Conservation (phyloP, 2,888 invertebrate species). For the Yponomeuta cagnagella region DNA sequence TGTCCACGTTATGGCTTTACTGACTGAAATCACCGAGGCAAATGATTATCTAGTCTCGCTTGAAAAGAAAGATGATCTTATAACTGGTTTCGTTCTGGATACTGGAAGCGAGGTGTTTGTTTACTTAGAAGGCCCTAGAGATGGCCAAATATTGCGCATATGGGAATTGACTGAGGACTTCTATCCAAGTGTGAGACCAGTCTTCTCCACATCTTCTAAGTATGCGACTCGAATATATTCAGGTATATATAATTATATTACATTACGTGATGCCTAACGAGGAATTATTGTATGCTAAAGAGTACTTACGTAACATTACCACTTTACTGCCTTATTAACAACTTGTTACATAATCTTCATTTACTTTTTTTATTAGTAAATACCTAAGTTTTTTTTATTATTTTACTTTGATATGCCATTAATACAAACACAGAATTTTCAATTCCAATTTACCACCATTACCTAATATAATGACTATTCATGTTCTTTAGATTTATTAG, state of each 20-base stretch:
- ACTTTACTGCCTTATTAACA: neutral
- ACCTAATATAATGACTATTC: too few relatives aligned
- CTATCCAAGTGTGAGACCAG: slow-evolving; percentile 38
- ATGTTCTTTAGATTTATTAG: slow-evolving; percentile 37
- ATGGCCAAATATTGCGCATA: slow-evolving; percentile 46
- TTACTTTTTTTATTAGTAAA: neutral
- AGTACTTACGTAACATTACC: neutral
- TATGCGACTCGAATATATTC: slow-evolving; percentile 50
- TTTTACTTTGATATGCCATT: neutral
- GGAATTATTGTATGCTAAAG: neutral
- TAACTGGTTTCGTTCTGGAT: slow-evolving; percentile 61
- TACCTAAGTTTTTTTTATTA: neutral
- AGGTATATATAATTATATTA: slow-evolving; percentile 30
- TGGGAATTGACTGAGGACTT: slow-evolving; percentile 52
- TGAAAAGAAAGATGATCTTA: slow-evolving; percentile 28
- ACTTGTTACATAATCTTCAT: neutral
- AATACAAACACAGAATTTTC: too few relatives aligned
- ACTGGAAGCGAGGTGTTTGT: slow-evolving; percentile 43
- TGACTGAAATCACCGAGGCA: slow-evolving; percentile 38
- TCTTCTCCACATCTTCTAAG: slow-evolving; percentile 47
- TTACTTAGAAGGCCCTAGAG: slow-evolving; percentile 52
- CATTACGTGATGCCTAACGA: neutral
- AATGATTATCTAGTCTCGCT: slow-evolving; percentile 34
- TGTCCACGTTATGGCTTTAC: slow-evolving; percentile 27
- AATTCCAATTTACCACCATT: too few relatives aligned